These are phyloP conservation scores for Malurus melanocephalus DNA, from an alignment of 2,113 vertebrate species.

Conservation along the genomic window DNA sequence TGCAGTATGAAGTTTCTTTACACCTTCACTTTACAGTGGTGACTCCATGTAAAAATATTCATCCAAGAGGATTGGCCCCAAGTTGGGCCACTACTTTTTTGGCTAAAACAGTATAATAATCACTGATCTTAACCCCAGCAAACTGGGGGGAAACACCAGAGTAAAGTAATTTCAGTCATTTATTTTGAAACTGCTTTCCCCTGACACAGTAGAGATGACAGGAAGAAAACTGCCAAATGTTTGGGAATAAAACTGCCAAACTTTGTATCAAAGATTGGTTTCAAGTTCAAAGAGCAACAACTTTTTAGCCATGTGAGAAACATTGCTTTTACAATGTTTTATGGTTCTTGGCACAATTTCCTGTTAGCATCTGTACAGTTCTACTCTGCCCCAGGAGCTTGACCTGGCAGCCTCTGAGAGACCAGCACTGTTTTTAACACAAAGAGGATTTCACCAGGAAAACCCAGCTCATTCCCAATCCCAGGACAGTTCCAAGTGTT, in stretches of 20 bases:
- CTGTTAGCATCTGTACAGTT: background rate
- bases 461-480: background rate
- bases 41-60: background rate
- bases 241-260: background rate
- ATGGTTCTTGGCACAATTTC: background rate
- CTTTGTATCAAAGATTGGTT: background rate
- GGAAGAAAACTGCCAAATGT: background rate
- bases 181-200: background rate
- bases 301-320: background rate
- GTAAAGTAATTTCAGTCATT: rapidly evolving
- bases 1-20: background rate
- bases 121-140: background rate
- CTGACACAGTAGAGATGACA: rapidly evolving
- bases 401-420: background rate
- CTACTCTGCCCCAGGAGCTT: background rate
- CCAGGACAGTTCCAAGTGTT: background rate
- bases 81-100: rapidly evolving
- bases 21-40: background rate
- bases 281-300: background rate
- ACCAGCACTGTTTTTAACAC: background rate
- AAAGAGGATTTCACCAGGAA: background rate
- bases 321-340: rapidly evolving
- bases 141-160: background rate
- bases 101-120: background rate
- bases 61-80: rapidly evolving